A percentile compares a stretch with the other conserved stretches of the same genome.
These are phyloP conservation scores for Magallana nippona DNA, from an alignment of 2,888 invertebrate genomes.

Conservation along the genomic window DNA sequence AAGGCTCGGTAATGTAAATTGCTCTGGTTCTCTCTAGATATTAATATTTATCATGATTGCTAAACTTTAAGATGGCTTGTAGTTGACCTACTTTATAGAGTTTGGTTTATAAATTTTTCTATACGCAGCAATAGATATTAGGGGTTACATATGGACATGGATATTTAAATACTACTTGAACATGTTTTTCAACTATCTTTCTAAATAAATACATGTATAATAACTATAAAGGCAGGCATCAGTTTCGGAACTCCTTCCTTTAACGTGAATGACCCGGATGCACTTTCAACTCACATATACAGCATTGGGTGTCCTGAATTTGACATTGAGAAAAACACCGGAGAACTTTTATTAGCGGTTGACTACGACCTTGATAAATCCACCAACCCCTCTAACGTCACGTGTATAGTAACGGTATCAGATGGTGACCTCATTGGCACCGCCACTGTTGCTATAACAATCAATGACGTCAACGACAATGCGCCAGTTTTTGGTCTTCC, in stretches of 20 bases:
- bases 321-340: slow-evolving; percentile 51
- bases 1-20: slow-evolving; percentile 35
- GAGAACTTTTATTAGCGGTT: background rate
- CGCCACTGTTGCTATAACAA: slow-evolving; percentile 39
- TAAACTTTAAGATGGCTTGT: too few relatives aligned
- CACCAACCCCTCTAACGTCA: slow-evolving; percentile 47
- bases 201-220: background rate
- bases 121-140: too few relatives aligned
- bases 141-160: too few relatives aligned
- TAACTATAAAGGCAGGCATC: slow-evolving; percentile 42
- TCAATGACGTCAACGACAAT: slow-evolving; percentile 48
- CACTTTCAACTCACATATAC: slow-evolving; percentile 47
- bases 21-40: too few relatives aligned
- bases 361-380: slow-evolving; percentile 57
- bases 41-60: too few relatives aligned
- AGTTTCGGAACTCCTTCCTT: slow-evolving; percentile 49
- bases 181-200: too few relatives aligned
- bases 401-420: slow-evolving; percentile 52
- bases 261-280: slow-evolving; percentile 52
- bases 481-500: slow-evolving; percentile 38
- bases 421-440: slow-evolving; percentile 49
- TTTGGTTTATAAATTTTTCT: too few relatives aligned
- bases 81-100: too few relatives aligned
- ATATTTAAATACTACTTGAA: too few relatives aligned
- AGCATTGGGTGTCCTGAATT: slow-evolving; percentile 51